These are phyloP conservation scores for Apteryx owenii DNA, from an alignment of 2,113 vertebrate species.

Conservation along the genomic window DNA sequence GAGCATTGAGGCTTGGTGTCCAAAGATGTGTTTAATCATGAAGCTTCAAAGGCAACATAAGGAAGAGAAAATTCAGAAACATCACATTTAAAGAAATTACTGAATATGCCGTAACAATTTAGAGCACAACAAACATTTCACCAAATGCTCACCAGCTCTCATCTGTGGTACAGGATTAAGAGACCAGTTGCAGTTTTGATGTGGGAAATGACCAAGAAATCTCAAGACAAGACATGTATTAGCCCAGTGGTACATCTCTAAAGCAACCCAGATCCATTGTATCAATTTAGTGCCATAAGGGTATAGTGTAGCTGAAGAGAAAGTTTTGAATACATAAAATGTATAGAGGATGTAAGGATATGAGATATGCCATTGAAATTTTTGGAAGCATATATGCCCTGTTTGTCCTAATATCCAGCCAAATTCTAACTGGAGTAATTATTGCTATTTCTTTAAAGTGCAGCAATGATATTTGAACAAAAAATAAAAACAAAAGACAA, in stretches of 20 bases:
- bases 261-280: background rate
- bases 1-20: background rate
- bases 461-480: background rate
- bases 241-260: background rate
- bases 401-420: background rate
- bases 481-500: background rate
- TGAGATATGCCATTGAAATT: background rate
- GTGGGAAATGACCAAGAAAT: background rate
- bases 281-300: background rate
- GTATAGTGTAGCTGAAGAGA: background rate
- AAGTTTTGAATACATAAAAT: background rate
- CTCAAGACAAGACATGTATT: background rate
- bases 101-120: background rate
- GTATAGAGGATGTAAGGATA: background rate
- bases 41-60: constrained; percentile 28
- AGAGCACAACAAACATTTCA: background rate
- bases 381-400: background rate
- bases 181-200: background rate
- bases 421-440: background rate
- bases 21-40: constrained; percentile 41
- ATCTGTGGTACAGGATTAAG: background rate
- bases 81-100: background rate
- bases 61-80: background rate
- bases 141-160: background rate
- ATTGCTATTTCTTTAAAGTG: background rate